phyloP scores from a whole-genome alignment of 2,113 vertebrate species.

The Sciurus niger region DNA sequence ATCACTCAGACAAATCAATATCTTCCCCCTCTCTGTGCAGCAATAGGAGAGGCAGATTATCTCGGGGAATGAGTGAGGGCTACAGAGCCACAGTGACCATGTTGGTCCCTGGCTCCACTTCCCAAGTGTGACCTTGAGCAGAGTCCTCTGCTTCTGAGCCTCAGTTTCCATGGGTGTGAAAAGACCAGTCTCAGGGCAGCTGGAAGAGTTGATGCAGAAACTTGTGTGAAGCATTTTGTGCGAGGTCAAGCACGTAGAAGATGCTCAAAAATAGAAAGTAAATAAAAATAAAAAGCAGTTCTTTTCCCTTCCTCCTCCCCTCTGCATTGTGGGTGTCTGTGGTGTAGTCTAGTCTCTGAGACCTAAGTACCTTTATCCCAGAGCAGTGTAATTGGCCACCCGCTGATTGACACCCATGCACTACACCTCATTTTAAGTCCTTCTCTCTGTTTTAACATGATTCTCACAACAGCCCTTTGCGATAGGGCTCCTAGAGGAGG shows the following conservation, averaged over 20 bases:
- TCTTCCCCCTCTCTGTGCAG: not conserved
- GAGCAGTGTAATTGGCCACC: not conserved
- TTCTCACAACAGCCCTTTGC: not conserved
- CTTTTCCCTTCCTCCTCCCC: not conserved
- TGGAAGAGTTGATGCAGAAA: not conserved
- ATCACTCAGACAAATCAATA: not conserved
- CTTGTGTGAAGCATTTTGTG: not conserved
- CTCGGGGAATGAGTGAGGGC: not conserved
- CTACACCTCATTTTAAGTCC: not conserved
- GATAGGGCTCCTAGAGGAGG: not conserved
- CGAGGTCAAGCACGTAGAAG: not conserved
- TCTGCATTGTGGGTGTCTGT: not conserved
- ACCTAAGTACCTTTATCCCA: not conserved
- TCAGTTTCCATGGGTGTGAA: not conserved
- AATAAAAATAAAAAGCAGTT: not conserved
- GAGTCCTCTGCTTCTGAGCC: not conserved
- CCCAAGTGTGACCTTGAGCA: not conserved
- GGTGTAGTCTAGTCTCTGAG: not conserved
- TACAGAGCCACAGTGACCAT: rapidly evolving
- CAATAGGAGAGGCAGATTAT: rapidly evolving
- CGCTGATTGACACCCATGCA: rapidly evolving
- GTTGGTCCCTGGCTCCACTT: not conserved
- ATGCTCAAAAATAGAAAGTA: not conserved
- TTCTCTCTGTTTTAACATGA: not conserved
- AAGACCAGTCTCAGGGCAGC: not conserved